phyloP scores from a whole-genome alignment of 2,113 vertebrate species.

The Hippotragus niger region DNA sequence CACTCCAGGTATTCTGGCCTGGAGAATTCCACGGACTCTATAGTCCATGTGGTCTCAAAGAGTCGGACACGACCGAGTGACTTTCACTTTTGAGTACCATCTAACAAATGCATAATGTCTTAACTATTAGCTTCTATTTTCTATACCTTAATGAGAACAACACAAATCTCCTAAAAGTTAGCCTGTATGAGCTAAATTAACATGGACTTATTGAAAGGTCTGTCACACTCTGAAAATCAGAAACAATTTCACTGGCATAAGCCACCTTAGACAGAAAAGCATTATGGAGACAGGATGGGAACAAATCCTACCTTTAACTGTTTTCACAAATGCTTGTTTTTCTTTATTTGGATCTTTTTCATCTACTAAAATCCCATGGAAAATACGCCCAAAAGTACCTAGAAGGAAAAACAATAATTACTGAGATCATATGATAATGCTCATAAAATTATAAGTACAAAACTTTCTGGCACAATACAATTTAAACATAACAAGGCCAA shows the following conservation, averaged over 20 bases:
- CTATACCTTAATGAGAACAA: neutral
- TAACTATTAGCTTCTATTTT: constrained; percentile 16
- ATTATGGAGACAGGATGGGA: neutral
- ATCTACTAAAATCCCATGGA: constrained; percentile 94
- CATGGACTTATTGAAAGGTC: neutral
- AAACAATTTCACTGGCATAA: neutral
- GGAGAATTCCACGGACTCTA: neutral
- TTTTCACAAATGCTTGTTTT: constrained; percentile 96
- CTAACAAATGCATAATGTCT: neutral
- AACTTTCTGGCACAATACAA: neutral
- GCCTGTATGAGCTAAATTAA: neutral
- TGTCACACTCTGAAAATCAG: neutral
- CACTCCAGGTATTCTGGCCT: neutral
- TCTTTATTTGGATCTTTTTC: constrained; percentile 97
- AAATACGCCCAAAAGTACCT: constrained; percentile 99
- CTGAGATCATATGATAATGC: neutral
- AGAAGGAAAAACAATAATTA: constrained; percentile 68
- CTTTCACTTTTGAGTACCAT: neutral
- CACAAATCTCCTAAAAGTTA: neutral
- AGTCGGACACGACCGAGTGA: neutral
- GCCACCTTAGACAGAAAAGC: neutral
- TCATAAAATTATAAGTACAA: neutral
- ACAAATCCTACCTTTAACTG: constrained; percentile 92
- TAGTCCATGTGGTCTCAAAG: neutral
- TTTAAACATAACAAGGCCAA: neutral